Conservation (phyloP, 2,113 vertebrate species). For the Steatornis caripensis region DNA sequence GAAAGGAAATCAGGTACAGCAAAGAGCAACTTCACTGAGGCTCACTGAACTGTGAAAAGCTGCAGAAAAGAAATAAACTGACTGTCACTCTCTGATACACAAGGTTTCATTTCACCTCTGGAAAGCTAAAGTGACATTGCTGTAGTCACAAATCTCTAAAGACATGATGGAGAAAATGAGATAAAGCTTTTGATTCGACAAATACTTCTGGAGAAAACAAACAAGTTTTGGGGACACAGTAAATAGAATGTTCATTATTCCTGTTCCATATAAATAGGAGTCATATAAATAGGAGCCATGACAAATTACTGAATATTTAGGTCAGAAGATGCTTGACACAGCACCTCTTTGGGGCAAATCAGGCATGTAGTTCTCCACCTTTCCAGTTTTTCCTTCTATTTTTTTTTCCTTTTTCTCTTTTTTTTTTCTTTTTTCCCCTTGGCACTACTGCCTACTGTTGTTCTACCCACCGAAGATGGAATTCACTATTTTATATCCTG, state of each 20-base stretch:
- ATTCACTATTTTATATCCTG: neutral
- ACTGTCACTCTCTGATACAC: neutral
- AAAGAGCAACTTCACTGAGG: neutral
- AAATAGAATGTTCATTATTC: neutral
- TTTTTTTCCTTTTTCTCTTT: neutral
- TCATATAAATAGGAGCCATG: neutral
- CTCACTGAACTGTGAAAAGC: neutral
- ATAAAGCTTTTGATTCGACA: neutral
- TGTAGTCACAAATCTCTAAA: neutral
- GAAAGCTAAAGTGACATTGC: neutral
- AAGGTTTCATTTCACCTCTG: neutral
- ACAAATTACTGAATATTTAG: neutral
- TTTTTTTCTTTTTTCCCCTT: accelerated
- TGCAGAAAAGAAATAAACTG: neutral
- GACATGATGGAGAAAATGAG: neutral
- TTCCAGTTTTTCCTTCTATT: neutral
- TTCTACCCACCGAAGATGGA: neutral
- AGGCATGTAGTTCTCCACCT: neutral
- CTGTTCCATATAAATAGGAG: neutral
- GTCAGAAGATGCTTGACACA: neutral
- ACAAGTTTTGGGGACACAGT: too few relatives aligned
- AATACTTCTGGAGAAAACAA: neutral
- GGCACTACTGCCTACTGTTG: neutral
- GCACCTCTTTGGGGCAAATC: neutral
- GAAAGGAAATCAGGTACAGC: neutral